Evolutionary conservation across 35 echinoderm and acorn worm species (phyloP).

Genomic region (Heliocidaris erythrogramma): DNA sequence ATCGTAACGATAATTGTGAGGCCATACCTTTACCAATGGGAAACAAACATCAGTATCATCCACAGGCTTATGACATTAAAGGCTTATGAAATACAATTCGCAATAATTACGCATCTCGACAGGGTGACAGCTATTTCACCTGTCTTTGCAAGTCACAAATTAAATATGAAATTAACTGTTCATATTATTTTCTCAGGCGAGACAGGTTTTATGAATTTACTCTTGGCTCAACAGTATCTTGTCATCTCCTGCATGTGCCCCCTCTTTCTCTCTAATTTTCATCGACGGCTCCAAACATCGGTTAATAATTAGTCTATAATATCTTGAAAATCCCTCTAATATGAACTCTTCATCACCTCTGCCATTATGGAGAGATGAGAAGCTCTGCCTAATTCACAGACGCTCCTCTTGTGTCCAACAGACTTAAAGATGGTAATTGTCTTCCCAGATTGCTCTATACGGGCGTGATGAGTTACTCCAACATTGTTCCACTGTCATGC

Average conservation of each 20-base stretch:
- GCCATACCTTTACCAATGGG: not conserved
- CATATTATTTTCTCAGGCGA: not conserved
- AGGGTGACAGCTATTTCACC: not conserved
- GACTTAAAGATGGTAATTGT: not conserved
- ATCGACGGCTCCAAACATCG: not conserved
- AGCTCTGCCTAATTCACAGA: not conserved
- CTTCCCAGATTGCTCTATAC: not conserved
- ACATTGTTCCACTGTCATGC: not conserved
- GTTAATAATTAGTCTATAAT: not conserved
- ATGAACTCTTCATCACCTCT: constrained; percentile 10
- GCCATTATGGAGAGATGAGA: not conserved
- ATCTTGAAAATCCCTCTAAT: not conserved
- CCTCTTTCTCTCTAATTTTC: not conserved
- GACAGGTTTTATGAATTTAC: not conserved
- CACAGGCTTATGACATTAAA: not conserved
- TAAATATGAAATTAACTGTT: not conserved
- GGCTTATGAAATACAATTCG: not conserved
- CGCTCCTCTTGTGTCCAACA: not conserved
- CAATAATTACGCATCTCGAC: not conserved
- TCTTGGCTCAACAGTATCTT: not conserved
- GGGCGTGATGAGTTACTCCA: not conserved
- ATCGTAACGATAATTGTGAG: not conserved
- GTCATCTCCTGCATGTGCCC: not conserved
- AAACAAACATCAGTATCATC: not conserved
- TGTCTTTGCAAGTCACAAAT: not conserved